phyloP scores from a whole-genome alignment of 2,888 invertebrate species.

The Lepas anatifera region DNA sequence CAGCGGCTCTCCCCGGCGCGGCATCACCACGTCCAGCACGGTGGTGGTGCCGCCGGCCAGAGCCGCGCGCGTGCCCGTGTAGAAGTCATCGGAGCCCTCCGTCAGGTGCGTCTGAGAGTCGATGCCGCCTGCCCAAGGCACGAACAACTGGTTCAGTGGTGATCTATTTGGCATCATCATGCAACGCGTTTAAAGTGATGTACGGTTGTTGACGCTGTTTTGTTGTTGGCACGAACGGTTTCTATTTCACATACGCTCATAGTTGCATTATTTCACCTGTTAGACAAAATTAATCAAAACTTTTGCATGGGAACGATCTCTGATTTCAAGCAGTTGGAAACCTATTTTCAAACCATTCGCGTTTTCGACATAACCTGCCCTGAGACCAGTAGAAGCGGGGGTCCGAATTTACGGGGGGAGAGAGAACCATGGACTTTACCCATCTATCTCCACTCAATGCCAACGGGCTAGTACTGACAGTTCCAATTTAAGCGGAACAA shows the following conservation, averaged over 20 bases:
- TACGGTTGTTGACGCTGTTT: not conserved
- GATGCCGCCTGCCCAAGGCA: conserved; percentile 54
- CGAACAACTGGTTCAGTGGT: not conserved
- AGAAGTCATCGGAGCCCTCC: conserved; percentile 84
- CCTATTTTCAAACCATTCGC: too few species aligned
- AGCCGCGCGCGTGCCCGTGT: conserved; percentile 91
- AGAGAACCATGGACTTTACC: too few species aligned
- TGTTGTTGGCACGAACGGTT: not conserved
- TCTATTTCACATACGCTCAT: too few species aligned
- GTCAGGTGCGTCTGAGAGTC: conserved; percentile 95
- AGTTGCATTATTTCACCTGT: not conserved
- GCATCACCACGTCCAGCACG: conserved; percentile 43
- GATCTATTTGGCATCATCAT: not conserved
- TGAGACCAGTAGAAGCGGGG: too few species aligned
- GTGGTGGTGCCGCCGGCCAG: conserved; percentile 97
- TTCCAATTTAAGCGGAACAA: too few species aligned
- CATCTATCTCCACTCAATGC: too few species aligned
- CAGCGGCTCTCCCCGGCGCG: conserved; percentile 52
- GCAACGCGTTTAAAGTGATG: not conserved
- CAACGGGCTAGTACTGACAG: too few species aligned
- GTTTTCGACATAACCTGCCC: too few species aligned
- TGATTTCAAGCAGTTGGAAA: too few species aligned
- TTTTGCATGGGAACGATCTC: not conserved
- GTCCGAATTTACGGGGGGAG: too few species aligned
- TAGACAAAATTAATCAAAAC: not conserved